Conservation (phyloP, 2,797 vertebrate genomes). For the Peromyscus aztecus region DNA sequence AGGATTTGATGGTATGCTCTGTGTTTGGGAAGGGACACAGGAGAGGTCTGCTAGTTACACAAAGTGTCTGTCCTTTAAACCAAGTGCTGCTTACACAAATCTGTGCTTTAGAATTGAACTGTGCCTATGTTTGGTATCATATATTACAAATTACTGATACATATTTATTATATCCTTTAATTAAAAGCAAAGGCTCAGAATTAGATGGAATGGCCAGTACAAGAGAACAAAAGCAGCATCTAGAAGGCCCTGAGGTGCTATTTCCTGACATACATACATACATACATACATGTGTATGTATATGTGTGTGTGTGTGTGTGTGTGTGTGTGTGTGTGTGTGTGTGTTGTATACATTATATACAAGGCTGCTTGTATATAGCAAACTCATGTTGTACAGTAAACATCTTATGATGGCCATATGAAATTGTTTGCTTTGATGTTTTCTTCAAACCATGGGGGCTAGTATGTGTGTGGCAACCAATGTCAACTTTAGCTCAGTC, state of each 20-base stretch:
- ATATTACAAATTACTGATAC: slow-evolving; percentile 1
- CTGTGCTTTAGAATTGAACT: slow-evolving; percentile 17
- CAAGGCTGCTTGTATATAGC: background rate
- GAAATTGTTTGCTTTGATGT: slow-evolving; percentile 6
- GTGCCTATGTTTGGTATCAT: slow-evolving; percentile 7
- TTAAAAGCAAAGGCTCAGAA: slow-evolving; percentile 17
- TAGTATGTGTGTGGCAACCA: slow-evolving; percentile 38
- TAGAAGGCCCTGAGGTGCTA: background rate
- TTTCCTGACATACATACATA: background rate
- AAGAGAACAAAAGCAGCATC: background rate
- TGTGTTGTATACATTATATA: background rate
- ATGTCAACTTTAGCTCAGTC: background rate
- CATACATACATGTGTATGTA: too few relatives aligned
- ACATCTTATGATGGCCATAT: background rate
- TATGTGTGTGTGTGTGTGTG: too few relatives aligned
- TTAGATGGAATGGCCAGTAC: background rate
- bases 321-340: too few relatives aligned
- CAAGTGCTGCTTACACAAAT: background rate
- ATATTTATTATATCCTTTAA: slow-evolving; percentile 47
- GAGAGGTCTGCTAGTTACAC: slow-evolving; percentile 20
- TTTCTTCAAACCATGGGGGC: slow-evolving; percentile 39
- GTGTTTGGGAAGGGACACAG: background rate
- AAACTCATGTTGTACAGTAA: slow-evolving; percentile 26
- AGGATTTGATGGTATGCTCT: background rate
- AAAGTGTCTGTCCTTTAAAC: slow-evolving; percentile 14